Base-by-base conservation (phyloP, 2,797 vertebrate species). In the Syngnathus rostellatus region DNA sequence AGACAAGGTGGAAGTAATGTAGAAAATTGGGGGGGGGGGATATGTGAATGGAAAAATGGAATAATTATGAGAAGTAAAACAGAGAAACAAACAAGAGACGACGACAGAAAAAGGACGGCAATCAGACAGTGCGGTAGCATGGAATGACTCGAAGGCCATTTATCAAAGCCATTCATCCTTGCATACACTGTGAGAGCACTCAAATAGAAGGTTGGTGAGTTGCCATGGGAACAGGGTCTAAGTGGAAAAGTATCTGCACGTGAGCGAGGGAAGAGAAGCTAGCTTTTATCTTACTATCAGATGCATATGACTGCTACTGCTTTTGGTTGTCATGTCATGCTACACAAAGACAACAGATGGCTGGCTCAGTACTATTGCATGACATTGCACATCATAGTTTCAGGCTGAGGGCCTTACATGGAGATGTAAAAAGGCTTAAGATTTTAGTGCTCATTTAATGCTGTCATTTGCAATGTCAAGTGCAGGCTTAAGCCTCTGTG, bases 151-250 rank as follows among this genome's bases (percentile, higher is more conserved):
- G 73, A 67, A 74, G 72, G 68, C 76, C 71, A 81, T 83, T 79
- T 69, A 79, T 85, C 80, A 81, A 51, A 75, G 73, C 60, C 76
- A 79, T 72, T 67, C 78, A 72, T 72, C 79, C 71, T 78, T 82
- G 75, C 66, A 67, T 50, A 78, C 71, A 68, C 68, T 69, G 65
- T 40, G 66, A 76, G 79, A 77, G 74, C 75, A 70, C 78, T 77
- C 66, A 51, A 62, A 84, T 77, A 71, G 68, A 74, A 77, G 78
- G 76, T 68, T 82, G 77, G 62, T 69, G 74, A 58, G 82, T 87
- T 86, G 72, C 75, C 76, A 84, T 82, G 79, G 85, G 71, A 87
- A 86, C 83, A 77, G 75, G 72, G 76, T 85, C 66, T 74, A 75
- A 71, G 72, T 70, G 69, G 64, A 73, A 70, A 66, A 62, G 57